A percentile compares a stretch with the other conserved stretches of the same genome.
Evolutionary conservation across 1,140 invertebrate species (phyloP).

Genomic region (Chrysoperla carnea): DNA sequence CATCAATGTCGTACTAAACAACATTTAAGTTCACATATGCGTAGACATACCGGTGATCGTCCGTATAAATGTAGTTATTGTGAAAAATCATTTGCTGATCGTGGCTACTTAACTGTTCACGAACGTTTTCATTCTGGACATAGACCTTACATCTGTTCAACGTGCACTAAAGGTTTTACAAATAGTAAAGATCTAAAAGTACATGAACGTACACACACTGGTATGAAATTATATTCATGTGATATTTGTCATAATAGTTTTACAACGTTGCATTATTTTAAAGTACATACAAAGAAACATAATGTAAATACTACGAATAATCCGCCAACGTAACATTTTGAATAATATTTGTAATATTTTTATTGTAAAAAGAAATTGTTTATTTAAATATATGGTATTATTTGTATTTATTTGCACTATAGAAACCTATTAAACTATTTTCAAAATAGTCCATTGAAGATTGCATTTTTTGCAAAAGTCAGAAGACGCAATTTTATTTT

Average conservation of each 20-base stretch:
- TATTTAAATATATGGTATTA: no score
- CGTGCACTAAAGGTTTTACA: slow-evolving; percentile 21
- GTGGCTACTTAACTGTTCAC: slow-evolving; percentile 20
- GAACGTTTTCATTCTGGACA: slow-evolving; percentile 46
- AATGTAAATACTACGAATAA: no score
- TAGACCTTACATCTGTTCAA: slow-evolving; percentile 35
- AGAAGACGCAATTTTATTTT: no score
- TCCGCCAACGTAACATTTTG: no score
- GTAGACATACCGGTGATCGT: slow-evolving; percentile 6
- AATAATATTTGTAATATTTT: no score
- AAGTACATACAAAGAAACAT: no score
- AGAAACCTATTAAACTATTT: no score
- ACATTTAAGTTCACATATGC: slow-evolving; percentile 4
- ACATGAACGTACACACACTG: slow-evolving; percentile 45
- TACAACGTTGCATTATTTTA: neutral
- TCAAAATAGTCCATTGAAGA: no score
- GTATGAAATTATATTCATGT: slow-evolving; percentile 42
- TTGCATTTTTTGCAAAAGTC: no score
- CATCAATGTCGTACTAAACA: slow-evolving; percentile 2
- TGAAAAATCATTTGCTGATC: slow-evolving; percentile 4
- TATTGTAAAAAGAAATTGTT: no score
- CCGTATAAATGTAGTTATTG: slow-evolving; percentile 6
- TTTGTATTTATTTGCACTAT: no score
- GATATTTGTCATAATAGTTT: slow-evolving; percentile 19
- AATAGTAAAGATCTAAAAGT: slow-evolving; percentile 18